Conservation (phyloP, 2,113 vertebrate species). For the Pantherophis guttatus region DNA sequence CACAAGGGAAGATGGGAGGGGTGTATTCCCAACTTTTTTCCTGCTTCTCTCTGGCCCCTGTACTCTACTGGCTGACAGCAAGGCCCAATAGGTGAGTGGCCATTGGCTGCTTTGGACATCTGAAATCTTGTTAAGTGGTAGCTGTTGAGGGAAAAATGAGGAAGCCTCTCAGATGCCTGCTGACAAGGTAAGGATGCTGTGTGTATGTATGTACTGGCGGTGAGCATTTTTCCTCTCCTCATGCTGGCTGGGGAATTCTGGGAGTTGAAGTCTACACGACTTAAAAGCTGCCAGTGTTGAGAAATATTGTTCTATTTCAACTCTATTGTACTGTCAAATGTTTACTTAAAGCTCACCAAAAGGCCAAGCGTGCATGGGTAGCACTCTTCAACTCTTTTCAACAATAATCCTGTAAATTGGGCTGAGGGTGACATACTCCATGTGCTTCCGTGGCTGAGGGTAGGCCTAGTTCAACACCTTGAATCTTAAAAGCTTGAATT, state of each 20-base stretch:
- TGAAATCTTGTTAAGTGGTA: too few species aligned
- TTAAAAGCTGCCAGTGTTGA: neutral
- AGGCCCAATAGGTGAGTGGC: too few species aligned
- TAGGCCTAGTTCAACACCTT: neutral
- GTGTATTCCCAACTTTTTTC: neutral
- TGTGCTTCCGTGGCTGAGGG: neutral
- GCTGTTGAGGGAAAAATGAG: too few species aligned
- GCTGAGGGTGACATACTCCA: neutral
- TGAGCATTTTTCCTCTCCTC: too few species aligned
- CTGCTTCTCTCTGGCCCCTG: too few species aligned
- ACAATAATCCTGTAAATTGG: neutral
- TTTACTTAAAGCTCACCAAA: neutral
- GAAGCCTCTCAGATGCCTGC: too few species aligned
- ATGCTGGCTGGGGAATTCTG: neutral
- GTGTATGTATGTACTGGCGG: too few species aligned
- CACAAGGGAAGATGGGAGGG: neutral
- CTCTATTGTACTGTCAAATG: neutral
- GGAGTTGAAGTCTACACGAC: neutral
- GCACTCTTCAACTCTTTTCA: neutral
- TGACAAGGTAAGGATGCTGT: too few species aligned
- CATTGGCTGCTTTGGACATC: too few species aligned
- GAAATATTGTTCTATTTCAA: neutral
- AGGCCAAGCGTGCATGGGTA: neutral
- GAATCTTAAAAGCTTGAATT: neutral
- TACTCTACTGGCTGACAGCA: too few species aligned